These are phyloP conservation scores for Catocala nupta DNA, from an alignment of 2,888 invertebrate genomes.

Conservation along the genomic window DNA sequence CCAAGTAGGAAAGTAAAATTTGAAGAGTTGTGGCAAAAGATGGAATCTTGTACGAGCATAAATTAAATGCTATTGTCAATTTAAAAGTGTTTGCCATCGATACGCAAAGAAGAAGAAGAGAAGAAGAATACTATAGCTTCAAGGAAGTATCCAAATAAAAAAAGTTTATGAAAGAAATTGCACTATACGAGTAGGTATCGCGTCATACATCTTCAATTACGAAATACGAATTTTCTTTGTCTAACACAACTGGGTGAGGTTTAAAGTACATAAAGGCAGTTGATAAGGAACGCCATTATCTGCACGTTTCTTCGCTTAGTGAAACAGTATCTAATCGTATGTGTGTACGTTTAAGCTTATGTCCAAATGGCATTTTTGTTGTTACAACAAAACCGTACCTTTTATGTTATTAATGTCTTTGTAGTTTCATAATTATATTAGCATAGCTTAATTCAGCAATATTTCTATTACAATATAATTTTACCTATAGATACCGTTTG, in stretches of 20 bases:
- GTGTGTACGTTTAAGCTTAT: constrained; percentile 37
- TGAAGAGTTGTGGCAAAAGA: constrained; percentile 2
- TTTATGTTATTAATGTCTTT: background rate
- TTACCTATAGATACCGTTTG: constrained; percentile 29
- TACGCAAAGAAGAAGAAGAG: too few species aligned
- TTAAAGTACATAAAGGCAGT: constrained; percentile 41
- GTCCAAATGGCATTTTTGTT: constrained; percentile 39
- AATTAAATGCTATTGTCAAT: background rate
- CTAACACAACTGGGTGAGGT: constrained; percentile 47
- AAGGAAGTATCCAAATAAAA: background rate
- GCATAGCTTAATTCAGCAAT: background rate
- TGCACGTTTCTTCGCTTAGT: constrained; percentile 76
- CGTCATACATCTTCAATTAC: constrained; percentile 37
- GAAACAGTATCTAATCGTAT: constrained; percentile 60
- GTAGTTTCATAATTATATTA: background rate
- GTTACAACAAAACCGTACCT: constrained; percentile 11
- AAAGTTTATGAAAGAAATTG: constrained; percentile 1
- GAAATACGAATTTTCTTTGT: constrained; percentile 55
- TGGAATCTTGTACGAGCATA: background rate
- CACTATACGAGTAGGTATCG: constrained; percentile 17
- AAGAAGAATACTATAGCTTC: too few species aligned
- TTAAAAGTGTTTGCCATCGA: too few species aligned
- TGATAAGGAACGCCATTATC: constrained; percentile 75
- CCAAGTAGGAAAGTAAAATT: background rate
- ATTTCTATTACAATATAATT: constrained; percentile 22